Evolutionary conservation across 2,113 vertebrate species (phyloP).

Genomic region (Poeciliopsis prolifica): DNA sequence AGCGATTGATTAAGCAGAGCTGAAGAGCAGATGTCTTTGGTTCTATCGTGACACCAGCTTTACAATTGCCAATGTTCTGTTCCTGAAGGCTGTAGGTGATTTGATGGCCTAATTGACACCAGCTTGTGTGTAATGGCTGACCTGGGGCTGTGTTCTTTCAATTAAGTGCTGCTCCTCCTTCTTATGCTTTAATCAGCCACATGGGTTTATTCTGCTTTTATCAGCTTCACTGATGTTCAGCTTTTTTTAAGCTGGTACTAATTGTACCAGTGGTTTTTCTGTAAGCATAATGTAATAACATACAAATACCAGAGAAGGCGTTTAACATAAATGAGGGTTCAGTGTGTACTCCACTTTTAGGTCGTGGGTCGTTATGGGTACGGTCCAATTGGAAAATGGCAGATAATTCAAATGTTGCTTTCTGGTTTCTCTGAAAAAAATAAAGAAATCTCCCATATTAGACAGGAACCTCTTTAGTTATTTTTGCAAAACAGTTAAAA

Average conservation of each 20-base stretch:
- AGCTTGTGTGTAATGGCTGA: slow-evolving; percentile 75
- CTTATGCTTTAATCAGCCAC: slow-evolving; percentile 43
- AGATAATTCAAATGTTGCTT: too few relatives aligned
- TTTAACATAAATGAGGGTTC: neutral
- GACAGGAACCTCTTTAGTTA: neutral
- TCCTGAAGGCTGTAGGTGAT: slow-evolving; percentile 59
- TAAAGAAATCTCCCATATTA: neutral
- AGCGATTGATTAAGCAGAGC: slow-evolving; percentile 34
- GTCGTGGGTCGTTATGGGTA: neutral
- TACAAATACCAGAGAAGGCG: neutral
- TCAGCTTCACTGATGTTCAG: slow-evolving; percentile 34
- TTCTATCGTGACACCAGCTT: slow-evolving; percentile 62
- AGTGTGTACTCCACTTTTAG: neutral
- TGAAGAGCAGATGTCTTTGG: slow-evolving; percentile 39
- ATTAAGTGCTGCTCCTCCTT: slow-evolving; percentile 64
- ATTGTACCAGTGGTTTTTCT: slow-evolving; percentile 28
- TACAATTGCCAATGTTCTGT: slow-evolving; percentile 40
- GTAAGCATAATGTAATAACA: slow-evolving; percentile 23
- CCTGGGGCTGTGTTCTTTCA: slow-evolving; percentile 74
- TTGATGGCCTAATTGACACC: slow-evolving; percentile 78
- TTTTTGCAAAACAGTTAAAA: neutral
- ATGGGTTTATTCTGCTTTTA: slow-evolving; percentile 51
- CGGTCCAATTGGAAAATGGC: too few relatives aligned
- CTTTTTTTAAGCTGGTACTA: slow-evolving; percentile 22
- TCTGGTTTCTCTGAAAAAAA: neutral